These are phyloP conservation scores for Drosophila murphyi DNA, from an alignment of 1,140 invertebrate species.

Conservation along the genomic window DNA sequence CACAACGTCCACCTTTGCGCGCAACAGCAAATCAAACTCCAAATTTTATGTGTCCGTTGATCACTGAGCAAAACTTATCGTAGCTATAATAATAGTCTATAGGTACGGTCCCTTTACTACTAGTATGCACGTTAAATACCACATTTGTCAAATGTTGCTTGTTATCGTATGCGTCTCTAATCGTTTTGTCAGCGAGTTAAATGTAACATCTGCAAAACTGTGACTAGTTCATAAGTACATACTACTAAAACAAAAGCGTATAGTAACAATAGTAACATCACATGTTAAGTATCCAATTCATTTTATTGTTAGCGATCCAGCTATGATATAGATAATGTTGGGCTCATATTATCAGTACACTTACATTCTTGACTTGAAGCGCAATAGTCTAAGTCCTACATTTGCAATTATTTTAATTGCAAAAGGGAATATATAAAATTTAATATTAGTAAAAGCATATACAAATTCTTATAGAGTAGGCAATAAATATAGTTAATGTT, in stretches of 20 bases:
- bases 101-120: constrained; percentile 18
- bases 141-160: constrained; percentile 11
- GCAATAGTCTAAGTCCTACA: too few relatives aligned
- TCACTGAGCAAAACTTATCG: constrained; percentile 38
- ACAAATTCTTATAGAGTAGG: neutral
- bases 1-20: constrained; percentile 35
- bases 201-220: neutral
- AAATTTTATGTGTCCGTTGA: constrained; percentile 80
- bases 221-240: constrained; percentile 8
- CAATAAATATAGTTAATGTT: neutral
- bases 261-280: neutral
- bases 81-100: constrained; percentile 14
- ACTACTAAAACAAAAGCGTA: neutral
- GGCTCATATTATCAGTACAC: too few relatives aligned
- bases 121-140: constrained; percentile 27
- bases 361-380: too few relatives aligned
- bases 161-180: constrained; percentile 4
- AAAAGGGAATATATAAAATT: too few relatives aligned
- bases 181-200: constrained; percentile 1
- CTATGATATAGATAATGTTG: too few relatives aligned
- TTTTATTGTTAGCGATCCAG: too few relatives aligned
- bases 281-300: too few relatives aligned
- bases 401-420: too few relatives aligned
- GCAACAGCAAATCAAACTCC: constrained; percentile 74
- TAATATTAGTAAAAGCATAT: too few relatives aligned